Conservation (phyloP, 2,797 vertebrate species). For the Rhinella marina region DNA sequence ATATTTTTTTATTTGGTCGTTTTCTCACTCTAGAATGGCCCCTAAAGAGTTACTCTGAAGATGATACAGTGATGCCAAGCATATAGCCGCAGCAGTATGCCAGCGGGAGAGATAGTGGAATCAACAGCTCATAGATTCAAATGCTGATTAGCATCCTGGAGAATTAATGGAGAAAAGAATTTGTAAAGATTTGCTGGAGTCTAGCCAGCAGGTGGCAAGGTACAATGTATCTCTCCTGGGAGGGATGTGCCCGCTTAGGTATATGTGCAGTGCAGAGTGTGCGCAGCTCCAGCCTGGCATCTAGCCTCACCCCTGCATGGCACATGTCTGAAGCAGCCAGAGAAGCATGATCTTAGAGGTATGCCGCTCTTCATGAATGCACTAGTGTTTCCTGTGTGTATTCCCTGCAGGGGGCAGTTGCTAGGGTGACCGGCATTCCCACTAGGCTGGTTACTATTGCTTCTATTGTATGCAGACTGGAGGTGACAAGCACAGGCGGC, state of each 20-base stretch:
- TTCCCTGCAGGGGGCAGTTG: conserved; percentile 62
- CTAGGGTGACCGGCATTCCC: conserved; percentile 59
- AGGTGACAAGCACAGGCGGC: conserved; percentile 33
- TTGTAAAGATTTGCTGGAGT: neutral
- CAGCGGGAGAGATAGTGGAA: neutral
- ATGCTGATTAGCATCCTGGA: neutral
- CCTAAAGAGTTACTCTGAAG: too few relatives aligned
- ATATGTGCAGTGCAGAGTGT: neutral
- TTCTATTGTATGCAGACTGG: conserved; percentile 55
- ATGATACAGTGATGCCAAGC: too few relatives aligned
- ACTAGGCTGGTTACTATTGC: conserved; percentile 57
- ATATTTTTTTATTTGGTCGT: neutral
- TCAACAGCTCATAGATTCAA: neutral
- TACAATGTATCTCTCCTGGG: neutral
- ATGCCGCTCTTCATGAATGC: conserved; percentile 48
- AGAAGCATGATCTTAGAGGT: neutral
- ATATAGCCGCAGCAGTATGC: neutral
- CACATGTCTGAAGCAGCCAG: conserved; percentile 19
- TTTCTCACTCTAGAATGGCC: neutral
- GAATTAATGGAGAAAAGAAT: neutral
- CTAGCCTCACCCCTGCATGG: neutral
- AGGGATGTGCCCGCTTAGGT: conserved; percentile 1
- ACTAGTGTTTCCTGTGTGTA: conserved; percentile 55
- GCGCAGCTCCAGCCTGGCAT: conserved; percentile 12
- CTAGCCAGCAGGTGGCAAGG: conserved; percentile 17